A percentile compares a stretch with the other conserved stretches of the same genome.
These are phyloP conservation scores for Calypte anna DNA, from an alignment of 2,113 vertebrate genomes.

Conservation along the genomic window DNA sequence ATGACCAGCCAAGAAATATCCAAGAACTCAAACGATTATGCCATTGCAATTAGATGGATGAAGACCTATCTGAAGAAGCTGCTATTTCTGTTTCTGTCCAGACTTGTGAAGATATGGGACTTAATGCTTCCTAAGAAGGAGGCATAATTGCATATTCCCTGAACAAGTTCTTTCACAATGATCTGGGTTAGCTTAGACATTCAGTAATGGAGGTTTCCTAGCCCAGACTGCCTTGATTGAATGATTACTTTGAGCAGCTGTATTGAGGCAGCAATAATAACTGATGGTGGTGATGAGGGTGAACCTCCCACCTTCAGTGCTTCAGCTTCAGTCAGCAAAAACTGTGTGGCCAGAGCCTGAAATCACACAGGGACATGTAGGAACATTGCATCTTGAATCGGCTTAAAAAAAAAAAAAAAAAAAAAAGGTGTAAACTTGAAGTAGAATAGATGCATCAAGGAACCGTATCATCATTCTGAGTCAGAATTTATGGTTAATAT, in stretches of 20 bases:
- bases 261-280: neutral
- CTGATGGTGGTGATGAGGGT: neutral
- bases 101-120: neutral
- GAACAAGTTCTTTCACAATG: slow-evolving; percentile 18
- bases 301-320: neutral
- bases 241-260: neutral
- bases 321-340: slow-evolving; percentile 40
- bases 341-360: neutral
- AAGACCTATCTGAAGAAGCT: neutral
- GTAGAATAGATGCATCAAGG: neutral
- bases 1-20: neutral
- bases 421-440: neutral
- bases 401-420: neutral
- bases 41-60: neutral
- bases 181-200: neutral
- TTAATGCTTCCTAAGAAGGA: neutral
- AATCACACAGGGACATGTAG: neutral
- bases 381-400: slow-evolving; percentile 2
- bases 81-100: neutral
- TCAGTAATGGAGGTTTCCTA: neutral
- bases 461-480: slow-evolving; percentile 11
- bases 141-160: neutral
- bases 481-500: slow-evolving; percentile 16
- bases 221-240: neutral
- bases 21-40: neutral